A percentile compares a stretch with the other conserved stretches of the same genome.
These are phyloP conservation scores for Oxytorus armatus DNA, from an alignment of 2,888 invertebrate species.

Conservation along the genomic window DNA sequence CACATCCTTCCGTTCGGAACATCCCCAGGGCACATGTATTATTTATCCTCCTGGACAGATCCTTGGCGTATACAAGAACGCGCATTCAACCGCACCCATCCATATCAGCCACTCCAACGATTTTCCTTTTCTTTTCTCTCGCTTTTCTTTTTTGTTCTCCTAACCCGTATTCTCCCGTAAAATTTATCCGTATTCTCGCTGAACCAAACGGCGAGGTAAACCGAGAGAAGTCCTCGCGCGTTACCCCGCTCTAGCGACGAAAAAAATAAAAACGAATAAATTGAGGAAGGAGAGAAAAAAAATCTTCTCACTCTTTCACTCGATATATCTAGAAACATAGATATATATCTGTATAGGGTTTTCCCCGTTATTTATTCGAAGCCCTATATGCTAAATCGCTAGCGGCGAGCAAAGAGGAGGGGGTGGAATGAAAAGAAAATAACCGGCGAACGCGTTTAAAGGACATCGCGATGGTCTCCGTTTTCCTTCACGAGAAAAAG, in stretches of 20 bases:
- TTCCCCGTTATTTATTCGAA: constrained; percentile 72
- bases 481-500: not conserved
- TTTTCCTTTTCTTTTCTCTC: constrained; percentile 44
- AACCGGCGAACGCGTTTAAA: constrained; percentile 20
- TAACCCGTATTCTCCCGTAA: constrained; percentile 42
- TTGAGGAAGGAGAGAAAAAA: no score
- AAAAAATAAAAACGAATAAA: no score
- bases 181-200: constrained; percentile 54
- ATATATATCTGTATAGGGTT: not conserved
- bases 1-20: constrained; percentile 53
- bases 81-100: constrained; percentile 4
- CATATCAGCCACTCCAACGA: constrained; percentile 24
- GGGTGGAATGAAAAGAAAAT: constrained; percentile 26
- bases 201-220: constrained; percentile 39
- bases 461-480: constrained; percentile 36
- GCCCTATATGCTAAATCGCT: constrained; percentile 70
- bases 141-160: no score
- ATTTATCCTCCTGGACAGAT: constrained; percentile 63
- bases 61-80: constrained; percentile 37
- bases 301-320: constrained; percentile 16
- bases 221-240: constrained; percentile 16
- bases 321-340: constrained; percentile 6
- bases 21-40: constrained; percentile 64
- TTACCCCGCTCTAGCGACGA: constrained; percentile 26
- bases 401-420: constrained; percentile 37